A percentile compares a stretch with the other conserved stretches of the same genome.
These are phyloP conservation scores for Macaria notata DNA, from an alignment of 2,888 invertebrate genomes.

Conservation along the genomic window DNA sequence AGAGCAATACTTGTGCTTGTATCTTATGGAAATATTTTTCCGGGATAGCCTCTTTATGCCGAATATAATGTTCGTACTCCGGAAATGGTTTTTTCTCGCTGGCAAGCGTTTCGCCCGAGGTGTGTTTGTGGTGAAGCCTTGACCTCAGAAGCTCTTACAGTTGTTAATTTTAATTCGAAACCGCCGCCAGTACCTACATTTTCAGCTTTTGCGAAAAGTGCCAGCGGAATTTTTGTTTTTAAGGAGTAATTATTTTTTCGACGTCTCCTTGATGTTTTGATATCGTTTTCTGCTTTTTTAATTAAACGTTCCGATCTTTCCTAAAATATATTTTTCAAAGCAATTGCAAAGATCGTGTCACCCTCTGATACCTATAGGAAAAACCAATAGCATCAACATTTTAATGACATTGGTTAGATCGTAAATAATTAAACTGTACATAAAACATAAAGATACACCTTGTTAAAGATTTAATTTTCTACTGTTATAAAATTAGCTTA, in stretches of 20 bases:
- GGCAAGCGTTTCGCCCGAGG: conserved; percentile 3
- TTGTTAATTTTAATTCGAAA: conserved; percentile 14
- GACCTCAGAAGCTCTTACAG: conserved; percentile 14
- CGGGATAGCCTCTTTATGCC: conserved; percentile 9
- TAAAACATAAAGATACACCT: too few relatives aligned
- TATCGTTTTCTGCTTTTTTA: too few relatives aligned
- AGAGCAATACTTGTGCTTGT: conserved; percentile 2
- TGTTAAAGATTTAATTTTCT: not conserved
- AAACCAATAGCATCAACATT: too few relatives aligned
- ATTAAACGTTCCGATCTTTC: too few relatives aligned
- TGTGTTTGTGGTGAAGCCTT: conserved; percentile 11
- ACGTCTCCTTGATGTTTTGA: too few relatives aligned
- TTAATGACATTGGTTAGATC: too few relatives aligned
- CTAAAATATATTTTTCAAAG: too few relatives aligned
- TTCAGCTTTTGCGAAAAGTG: not conserved
- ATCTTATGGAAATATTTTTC: conserved; percentile 11
- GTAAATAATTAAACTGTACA: too few relatives aligned
- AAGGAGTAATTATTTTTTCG: too few relatives aligned
- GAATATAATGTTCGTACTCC: conserved; percentile 3
- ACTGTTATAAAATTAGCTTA: too few relatives aligned
- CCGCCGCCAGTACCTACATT: conserved; percentile 9
- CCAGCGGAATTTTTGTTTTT: not conserved
- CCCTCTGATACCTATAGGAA: too few relatives aligned
- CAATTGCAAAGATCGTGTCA: too few relatives aligned
- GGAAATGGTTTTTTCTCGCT: conserved; percentile 18